A percentile compares a stretch with the other conserved stretches of the same genome.
phyloP scores from a whole-genome alignment of 2,888 invertebrate genomes.

The Drosophila sordidapex region DNA sequence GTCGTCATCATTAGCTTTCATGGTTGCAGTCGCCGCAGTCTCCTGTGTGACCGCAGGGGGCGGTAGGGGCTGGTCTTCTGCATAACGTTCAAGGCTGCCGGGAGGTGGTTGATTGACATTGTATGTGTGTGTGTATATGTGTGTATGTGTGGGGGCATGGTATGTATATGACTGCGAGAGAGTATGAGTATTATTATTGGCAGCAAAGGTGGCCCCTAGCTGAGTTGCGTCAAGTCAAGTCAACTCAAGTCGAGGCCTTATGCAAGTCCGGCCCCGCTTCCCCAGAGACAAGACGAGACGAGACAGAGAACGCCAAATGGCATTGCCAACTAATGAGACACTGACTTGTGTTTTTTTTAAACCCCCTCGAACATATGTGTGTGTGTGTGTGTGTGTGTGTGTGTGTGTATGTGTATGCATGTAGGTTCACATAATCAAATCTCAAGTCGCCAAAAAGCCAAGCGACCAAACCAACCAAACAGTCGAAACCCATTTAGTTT shows the following conservation, averaged over 20 bases:
- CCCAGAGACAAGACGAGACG: slow-evolving; percentile 24
- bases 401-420: neutral
- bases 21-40: slow-evolving; percentile 31
- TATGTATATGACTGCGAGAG: slow-evolving; percentile 3
- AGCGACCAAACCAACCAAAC: slow-evolving; percentile 22
- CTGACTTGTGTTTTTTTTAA: slow-evolving; percentile 14
- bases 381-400: neutral
- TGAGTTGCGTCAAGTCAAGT: slow-evolving; percentile 73
- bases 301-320: slow-evolving; percentile 49
- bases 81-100: slow-evolving; percentile 40
- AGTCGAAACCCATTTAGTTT: slow-evolving; percentile 53
- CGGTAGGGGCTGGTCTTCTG: slow-evolving; percentile 11
- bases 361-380: neutral
- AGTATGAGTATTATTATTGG: slow-evolving; percentile 71
- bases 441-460: slow-evolving; percentile 69
- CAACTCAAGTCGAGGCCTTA: slow-evolving; percentile 62
- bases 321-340: slow-evolving; percentile 78
- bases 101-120: slow-evolving; percentile 60
- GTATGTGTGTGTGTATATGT: slow-evolving; percentile 13
- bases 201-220: slow-evolving; percentile 66
- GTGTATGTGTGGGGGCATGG: slow-evolving; percentile 19
- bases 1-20: slow-evolving; percentile 2
- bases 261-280: slow-evolving; percentile 57
- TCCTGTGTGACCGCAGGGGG: slow-evolving; percentile 20
- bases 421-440: slow-evolving; percentile 65